Conservation (phyloP, 2,797 vertebrate genomes). For the Trichosurus vulpecula region DNA sequence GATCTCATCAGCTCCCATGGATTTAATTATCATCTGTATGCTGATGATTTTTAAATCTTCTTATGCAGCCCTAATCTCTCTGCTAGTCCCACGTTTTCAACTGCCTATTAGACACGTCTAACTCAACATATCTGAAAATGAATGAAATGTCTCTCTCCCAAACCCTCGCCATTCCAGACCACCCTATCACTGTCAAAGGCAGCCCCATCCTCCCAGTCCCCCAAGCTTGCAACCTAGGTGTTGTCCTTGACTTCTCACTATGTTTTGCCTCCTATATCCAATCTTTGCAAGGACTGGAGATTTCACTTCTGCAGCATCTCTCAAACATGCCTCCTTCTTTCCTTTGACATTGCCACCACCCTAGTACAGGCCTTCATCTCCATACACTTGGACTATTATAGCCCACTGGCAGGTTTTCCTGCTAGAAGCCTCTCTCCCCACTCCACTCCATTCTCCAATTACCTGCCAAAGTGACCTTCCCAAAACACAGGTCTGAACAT, state of each 20-base stretch:
- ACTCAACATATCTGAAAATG: not conserved
- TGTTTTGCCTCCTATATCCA: not conserved
- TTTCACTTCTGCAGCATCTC: not conserved
- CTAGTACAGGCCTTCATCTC: not conserved
- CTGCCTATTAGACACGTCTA: not conserved
- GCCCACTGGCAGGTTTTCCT: too few species aligned
- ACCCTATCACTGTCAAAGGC: not conserved
- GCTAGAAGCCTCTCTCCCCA: too few species aligned
- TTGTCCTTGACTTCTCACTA: not conserved
- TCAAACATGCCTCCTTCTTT: not conserved
- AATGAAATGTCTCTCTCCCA: not conserved
- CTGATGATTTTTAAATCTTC: not conserved
- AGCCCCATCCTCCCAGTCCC: not conserved
- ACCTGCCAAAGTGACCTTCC: too few species aligned
- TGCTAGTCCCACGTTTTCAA: not conserved
- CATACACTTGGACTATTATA: not conserved
- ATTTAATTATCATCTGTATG: not conserved
- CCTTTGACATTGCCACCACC: too few species aligned
- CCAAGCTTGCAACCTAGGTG: not conserved
- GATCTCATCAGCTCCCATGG: not conserved
- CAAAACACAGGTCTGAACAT: too few species aligned
- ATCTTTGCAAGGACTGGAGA: not conserved
- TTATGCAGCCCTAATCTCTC: not conserved
- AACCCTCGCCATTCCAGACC: too few species aligned
- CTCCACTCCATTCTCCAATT: too few species aligned